Evolutionary conservation across 2,797 vertebrate genomes (phyloP).

Genomic region (Odontamblyopus rebecca): DNA sequence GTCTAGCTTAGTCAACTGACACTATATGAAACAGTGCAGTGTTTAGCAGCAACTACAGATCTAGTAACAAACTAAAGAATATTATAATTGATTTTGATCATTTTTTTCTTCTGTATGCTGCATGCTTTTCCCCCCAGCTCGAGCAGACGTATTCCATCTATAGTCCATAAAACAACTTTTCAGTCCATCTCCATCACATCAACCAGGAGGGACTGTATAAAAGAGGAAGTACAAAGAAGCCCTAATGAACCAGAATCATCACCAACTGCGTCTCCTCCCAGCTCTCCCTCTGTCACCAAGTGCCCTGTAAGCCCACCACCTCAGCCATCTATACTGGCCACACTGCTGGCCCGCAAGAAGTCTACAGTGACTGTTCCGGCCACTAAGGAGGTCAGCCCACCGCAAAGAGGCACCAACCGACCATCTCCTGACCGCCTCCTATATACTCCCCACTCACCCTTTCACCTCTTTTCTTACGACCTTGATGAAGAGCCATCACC

Average conservation of each 20-base stretch:
- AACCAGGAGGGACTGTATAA: slow-evolving; percentile 49
- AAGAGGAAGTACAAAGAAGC: slow-evolving; percentile 45
- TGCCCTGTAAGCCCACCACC: slow-evolving; percentile 42
- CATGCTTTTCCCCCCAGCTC: slow-evolving; percentile 51
- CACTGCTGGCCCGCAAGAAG: slow-evolving; percentile 69
- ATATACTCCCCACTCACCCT: slow-evolving; percentile 90
- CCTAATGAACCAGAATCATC: slow-evolving; percentile 16
- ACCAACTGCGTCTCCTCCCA: not conserved
- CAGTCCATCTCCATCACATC: slow-evolving; percentile 68
- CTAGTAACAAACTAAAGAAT: not conserved
- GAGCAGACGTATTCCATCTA: slow-evolving; percentile 36
- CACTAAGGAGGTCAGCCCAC: slow-evolving; percentile 81
- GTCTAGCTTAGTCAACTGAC: not conserved
- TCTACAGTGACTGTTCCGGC: slow-evolving; percentile 69
- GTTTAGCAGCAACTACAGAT: not conserved
- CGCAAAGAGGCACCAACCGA: slow-evolving; percentile 68
- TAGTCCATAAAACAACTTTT: slow-evolving; percentile 52
- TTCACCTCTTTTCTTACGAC: slow-evolving; percentile 96
- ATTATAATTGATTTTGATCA: not conserved
- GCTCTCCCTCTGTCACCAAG: slow-evolving; percentile 10
- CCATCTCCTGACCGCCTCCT: slow-evolving; percentile 81
- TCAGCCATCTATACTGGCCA: slow-evolving; percentile 70
- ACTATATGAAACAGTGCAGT: not conserved
- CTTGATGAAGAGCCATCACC: slow-evolving; percentile 79
- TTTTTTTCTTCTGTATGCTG: slow-evolving; percentile 32